Evolutionary conservation across 64 coral and sea anemone species (phyloP).

Genomic region (Hydrozoanthus tunicans): DNA sequence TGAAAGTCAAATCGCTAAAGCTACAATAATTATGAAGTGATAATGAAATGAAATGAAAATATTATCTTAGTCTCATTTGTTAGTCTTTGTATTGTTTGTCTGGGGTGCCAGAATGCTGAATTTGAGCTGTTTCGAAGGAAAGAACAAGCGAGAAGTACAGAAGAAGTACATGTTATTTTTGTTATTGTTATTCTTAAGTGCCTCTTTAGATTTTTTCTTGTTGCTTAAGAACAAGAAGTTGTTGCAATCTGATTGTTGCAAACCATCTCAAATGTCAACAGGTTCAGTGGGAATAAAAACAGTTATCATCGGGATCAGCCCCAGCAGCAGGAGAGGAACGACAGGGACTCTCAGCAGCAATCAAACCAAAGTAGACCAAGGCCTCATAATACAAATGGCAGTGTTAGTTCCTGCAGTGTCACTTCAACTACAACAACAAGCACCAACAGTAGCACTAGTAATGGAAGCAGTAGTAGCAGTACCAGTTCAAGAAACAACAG

Average conservation of each 20-base stretch:
- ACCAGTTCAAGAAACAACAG: constrained; percentile 43
- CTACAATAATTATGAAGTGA: too few species aligned
- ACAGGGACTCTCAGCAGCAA: constrained; percentile 22
- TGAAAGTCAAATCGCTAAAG: too few species aligned
- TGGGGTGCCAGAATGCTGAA: too few species aligned
- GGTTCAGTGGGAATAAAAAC: neutral
- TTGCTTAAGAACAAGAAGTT: too few species aligned
- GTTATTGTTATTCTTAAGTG: too few species aligned
- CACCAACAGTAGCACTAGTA: constrained; percentile 7
- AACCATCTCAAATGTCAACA: neutral
- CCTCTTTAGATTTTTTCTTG: too few species aligned
- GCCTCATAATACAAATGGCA: constrained; percentile 40
- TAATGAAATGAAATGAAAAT: too few species aligned
- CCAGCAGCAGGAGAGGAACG: constrained; percentile 38
- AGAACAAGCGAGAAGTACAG: too few species aligned
- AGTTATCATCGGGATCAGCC: constrained; percentile 40
- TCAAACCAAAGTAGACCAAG: constrained; percentile 21
- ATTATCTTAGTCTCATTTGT: too few species aligned
- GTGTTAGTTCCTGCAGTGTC: neutral
- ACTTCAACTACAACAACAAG: constrained; percentile 7
- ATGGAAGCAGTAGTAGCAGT: neutral
- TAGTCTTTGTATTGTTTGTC: too few species aligned
- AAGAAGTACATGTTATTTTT: too few species aligned
- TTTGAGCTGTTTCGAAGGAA: too few species aligned
- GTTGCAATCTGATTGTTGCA: neutral